Conservation (phyloP, 2,888 invertebrate genomes). For the Margaritifera margaritifera region DNA sequence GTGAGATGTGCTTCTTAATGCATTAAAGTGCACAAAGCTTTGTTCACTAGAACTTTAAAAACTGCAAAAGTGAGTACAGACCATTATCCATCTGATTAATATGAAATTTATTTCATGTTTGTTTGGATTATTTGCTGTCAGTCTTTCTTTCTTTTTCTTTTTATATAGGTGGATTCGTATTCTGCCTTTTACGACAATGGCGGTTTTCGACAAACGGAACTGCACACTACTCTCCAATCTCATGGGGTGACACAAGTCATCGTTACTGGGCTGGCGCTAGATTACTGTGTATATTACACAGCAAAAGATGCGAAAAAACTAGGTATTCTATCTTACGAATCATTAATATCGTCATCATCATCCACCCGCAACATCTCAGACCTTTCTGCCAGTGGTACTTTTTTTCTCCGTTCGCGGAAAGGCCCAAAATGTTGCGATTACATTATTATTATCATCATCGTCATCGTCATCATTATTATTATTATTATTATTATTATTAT, state of each 20-base stretch:
- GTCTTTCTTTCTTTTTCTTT: background rate
- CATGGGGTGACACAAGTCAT: constrained; percentile 47
- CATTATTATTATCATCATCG: too few species aligned
- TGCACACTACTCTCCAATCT: constrained; percentile 38
- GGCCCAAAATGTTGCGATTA: too few species aligned
- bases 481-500: too few species aligned
- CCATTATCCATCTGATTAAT: too few species aligned
- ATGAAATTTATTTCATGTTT: background rate
- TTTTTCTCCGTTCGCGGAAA: too few species aligned
- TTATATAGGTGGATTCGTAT: constrained; percentile 56
- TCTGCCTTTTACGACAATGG: constrained; percentile 64
- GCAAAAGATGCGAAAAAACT: constrained; percentile 51
- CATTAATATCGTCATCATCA: background rate
- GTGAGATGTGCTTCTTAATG: too few species aligned
- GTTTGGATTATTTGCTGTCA: background rate
- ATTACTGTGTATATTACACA: constrained; percentile 64
- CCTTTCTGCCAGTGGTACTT: too few species aligned
- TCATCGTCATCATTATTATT: too few species aligned
- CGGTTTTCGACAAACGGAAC: constrained; percentile 48
- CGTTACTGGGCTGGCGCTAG: constrained; percentile 59
- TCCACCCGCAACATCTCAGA: background rate
- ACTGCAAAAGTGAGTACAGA: too few species aligned
- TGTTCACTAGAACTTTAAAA: too few species aligned
- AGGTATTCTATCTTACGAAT: constrained; percentile 28
- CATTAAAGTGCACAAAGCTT: too few species aligned